A percentile compares a stretch with the other conserved stretches of the same genome.
Conservation (phyloP, 2,888 invertebrate genomes). For the Tetranychus truncatus region DNA sequence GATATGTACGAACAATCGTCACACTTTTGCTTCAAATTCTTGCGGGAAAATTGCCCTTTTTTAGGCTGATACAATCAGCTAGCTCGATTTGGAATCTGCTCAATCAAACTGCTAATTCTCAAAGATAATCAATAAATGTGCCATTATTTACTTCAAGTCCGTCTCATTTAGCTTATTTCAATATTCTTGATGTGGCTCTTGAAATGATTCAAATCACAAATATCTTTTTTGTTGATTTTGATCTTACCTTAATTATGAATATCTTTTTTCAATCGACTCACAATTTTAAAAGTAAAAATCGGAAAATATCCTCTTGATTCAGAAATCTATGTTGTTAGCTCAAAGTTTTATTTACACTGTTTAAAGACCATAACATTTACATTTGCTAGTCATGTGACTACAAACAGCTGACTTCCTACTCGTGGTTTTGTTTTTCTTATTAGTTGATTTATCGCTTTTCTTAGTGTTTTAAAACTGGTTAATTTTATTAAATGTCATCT, state of each 20-base stretch:
- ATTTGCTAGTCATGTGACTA: not conserved
- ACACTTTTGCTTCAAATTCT: not conserved
- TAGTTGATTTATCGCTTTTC: not conserved
- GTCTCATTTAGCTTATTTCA: no score
- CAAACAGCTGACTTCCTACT: not conserved
- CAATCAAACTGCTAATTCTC: not conserved
- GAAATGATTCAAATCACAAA: no score
- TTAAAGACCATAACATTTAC: not conserved
- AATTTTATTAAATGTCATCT: not conserved
- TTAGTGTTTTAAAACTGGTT: not conserved
- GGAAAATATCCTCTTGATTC: no score
- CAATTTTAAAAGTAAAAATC: no score
- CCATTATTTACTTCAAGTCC: no score
- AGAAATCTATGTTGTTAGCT: no score
- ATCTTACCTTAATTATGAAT: no score
- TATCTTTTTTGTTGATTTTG: no score
- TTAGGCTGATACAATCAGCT: not conserved
- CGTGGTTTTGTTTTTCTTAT: not conserved
- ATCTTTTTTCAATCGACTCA: no score
- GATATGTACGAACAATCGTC: not conserved
- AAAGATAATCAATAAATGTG: not conserved
- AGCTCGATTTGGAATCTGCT: not conserved
- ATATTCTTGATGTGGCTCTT: no score
- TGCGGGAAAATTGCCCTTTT: not conserved
- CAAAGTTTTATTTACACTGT: no score